Percentiles rank a stretch among this genome's conserved stretches.
These are phyloP conservation scores for Phodopus roborovskii DNA, from an alignment of 2,113 vertebrate species.

Conservation along the genomic window DNA sequence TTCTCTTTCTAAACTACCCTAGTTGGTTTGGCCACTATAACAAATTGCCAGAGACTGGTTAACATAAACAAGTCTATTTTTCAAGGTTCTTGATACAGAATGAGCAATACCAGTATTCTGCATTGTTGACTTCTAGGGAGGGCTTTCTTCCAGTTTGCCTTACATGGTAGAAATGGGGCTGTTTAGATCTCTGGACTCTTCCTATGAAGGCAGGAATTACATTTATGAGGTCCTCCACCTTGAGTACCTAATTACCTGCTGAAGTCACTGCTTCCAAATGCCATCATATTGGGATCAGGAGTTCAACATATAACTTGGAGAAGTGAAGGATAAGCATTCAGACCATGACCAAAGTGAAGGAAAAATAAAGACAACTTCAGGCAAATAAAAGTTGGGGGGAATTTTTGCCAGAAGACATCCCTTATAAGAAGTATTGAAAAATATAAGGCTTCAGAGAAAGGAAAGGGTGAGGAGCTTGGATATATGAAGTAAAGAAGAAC, in stretches of 20 bases:
- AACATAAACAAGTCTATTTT: neutral
- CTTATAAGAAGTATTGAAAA: neutral
- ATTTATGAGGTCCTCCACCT: neutral
- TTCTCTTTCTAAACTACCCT: neutral
- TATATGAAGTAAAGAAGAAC: neutral
- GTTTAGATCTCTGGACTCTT: neutral
- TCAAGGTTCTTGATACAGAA: neutral
- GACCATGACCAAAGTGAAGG: neutral
- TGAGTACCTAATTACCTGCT: neutral
- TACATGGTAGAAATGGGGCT: neutral
- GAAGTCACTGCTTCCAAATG: neutral
- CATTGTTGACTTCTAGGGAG: neutral
- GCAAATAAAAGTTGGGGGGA: neutral
- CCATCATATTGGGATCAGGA: too few species aligned
- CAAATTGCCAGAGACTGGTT: neutral
- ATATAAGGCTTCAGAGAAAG: neutral
- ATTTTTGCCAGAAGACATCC: neutral
- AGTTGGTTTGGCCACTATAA: neutral
- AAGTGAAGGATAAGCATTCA: neutral
- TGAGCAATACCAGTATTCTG: neutral
- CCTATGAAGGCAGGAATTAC: neutral
- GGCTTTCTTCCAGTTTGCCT: neutral
- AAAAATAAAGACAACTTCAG: slow-evolving; percentile 34
- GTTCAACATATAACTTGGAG: neutral
- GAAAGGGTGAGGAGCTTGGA: neutral